A percentile compares a stretch with the other conserved stretches of the same genome.
Conservation (phyloP, 2,113 vertebrate genomes). For the Chroicocephalus ridibundus region DNA sequence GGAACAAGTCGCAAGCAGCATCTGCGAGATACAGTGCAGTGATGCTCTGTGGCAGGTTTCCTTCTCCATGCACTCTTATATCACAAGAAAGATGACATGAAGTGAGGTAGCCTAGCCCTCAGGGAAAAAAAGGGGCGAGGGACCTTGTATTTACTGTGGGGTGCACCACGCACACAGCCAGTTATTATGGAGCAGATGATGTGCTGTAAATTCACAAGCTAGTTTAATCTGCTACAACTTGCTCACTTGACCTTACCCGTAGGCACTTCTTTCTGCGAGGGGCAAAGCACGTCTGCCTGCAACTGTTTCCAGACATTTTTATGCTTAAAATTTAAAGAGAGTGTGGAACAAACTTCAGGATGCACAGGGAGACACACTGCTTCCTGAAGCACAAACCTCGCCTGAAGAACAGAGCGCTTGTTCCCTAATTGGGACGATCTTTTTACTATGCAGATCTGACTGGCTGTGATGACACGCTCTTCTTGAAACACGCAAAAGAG, state of each 20-base stretch:
- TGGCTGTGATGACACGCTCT: neutral
- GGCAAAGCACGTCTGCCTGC: neutral
- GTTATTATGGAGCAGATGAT: neutral
- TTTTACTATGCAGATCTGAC: neutral
- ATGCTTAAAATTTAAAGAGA: neutral
- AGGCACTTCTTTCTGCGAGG: neutral
- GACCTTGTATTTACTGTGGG: neutral
- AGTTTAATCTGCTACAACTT: conserved; percentile 8
- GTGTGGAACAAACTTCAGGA: neutral
- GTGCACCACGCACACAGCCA: neutral
- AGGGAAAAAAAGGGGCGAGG: neutral
- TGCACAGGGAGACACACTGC: neutral
- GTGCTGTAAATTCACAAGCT: neutral
- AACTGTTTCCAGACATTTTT: neutral
- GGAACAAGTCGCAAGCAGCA: neutral
- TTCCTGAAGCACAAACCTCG: neutral
- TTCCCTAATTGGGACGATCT: neutral
- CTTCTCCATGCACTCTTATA: neutral
- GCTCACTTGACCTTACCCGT: conserved; percentile 2
- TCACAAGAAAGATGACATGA: neutral
- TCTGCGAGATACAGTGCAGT: rapidly evolving
- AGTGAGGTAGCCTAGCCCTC: neutral
- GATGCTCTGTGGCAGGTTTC: neutral
- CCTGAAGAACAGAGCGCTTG: neutral
- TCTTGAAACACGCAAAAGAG: neutral